Evolutionary conservation across 2,888 invertebrate genomes (phyloP).

Genomic region (Phorcus lineatus): DNA sequence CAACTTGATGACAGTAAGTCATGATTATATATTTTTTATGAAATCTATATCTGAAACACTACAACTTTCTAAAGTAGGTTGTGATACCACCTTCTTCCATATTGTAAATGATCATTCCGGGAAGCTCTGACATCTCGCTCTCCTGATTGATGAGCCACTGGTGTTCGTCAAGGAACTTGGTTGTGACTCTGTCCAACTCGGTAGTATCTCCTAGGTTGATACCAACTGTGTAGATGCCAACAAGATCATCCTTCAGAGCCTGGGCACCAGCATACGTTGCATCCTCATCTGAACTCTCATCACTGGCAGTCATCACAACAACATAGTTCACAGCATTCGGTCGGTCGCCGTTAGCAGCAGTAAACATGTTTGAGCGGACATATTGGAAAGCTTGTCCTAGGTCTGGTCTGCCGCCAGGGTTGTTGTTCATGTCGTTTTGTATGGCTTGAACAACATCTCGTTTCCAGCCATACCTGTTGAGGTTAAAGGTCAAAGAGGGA

Average conservation of each 20-base stretch:
- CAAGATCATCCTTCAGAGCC: conserved; percentile 14
- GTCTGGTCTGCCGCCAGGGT: conserved; percentile 31
- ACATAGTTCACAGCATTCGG: conserved; percentile 39
- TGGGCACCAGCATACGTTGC: background rate
- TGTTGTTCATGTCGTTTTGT: conserved; percentile 8
- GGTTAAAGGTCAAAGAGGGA: conserved; percentile 45
- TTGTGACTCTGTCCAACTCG: conserved; percentile 61
- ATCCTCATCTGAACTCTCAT: background rate
- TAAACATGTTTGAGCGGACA: conserved; percentile 29
- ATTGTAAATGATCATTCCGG: conserved; percentile 47
- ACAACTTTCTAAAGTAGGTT: no score
- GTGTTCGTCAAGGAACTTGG: conserved; percentile 50
- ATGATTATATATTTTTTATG: no score
- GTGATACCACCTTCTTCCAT: conserved; percentile 47
- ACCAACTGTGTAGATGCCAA: conserved; percentile 40
- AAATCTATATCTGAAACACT: no score
- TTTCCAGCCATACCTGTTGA: conserved; percentile 47
- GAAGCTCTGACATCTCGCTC: conserved; percentile 47
- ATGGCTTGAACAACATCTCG: conserved; percentile 40
- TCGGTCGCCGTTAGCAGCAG: conserved; percentile 38
- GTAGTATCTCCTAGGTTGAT: conserved; percentile 41
- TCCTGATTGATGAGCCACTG: conserved; percentile 42
- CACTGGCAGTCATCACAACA: conserved; percentile 43
- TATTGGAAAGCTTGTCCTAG: conserved; percentile 39
- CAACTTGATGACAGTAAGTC: no score